Evolutionary conservation across 2,113 vertebrate species (phyloP).

Genomic region (Australoheros scitulus): DNA sequence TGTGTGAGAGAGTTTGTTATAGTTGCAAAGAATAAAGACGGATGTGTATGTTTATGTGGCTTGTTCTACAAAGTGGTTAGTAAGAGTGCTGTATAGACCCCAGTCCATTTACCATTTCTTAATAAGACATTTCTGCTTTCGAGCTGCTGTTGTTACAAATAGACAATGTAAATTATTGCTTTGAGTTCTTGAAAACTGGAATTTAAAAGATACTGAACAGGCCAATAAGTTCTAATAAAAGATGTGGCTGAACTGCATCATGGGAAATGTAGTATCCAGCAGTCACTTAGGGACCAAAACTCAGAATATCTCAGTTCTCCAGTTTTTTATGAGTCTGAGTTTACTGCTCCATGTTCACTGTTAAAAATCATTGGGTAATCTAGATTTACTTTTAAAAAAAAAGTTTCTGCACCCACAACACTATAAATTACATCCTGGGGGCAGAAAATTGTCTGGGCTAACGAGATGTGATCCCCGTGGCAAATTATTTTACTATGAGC

Average conservation of each 20-base stretch:
- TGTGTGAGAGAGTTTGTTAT: neutral
- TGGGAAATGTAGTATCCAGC: neutral
- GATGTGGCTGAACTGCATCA: neutral
- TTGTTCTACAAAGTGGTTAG: neutral
- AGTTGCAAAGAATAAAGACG: neutral
- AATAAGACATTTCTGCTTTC: neutral
- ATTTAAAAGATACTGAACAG: neutral
- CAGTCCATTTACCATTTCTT: neutral
- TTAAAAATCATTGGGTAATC: conserved; percentile 15
- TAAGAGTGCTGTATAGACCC: neutral
- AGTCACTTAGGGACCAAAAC: neutral
- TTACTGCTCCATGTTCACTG: neutral
- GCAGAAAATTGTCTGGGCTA: conserved; percentile 7
- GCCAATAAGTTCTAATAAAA: neutral
- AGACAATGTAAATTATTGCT: neutral
- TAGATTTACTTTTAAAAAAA: neutral
- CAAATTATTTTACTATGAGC: conserved; percentile 51
- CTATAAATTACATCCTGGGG: conserved; percentile 29
- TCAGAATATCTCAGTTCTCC: neutral
- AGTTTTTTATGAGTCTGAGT: neutral
- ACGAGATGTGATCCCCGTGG: conserved; percentile 28
- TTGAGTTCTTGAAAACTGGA: neutral
- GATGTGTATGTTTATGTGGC: neutral
- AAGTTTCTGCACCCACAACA: neutral
- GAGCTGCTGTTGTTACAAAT: neutral